phyloP scores from a whole-genome alignment of 2,888 invertebrate species.

The Apamea anceps region DNA sequence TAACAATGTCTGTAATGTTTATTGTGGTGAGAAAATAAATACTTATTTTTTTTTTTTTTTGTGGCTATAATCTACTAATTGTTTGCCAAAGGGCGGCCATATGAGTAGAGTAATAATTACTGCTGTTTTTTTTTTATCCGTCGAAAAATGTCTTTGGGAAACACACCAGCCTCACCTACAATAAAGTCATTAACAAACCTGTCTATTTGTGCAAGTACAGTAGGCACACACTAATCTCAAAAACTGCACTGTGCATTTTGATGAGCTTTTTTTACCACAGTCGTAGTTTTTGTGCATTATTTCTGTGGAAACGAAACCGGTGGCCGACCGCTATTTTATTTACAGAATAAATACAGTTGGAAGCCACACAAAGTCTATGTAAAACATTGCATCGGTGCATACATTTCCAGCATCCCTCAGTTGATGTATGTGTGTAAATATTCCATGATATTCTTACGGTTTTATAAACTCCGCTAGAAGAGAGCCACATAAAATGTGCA shows the following conservation, averaged over 20 bases:
- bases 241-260: slow-evolving; percentile 24
- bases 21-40: no score
- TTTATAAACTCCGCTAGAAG: slow-evolving; percentile 47
- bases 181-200: slow-evolving; percentile 3
- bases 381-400: slow-evolving; percentile 50
- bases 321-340: slow-evolving; percentile 45
- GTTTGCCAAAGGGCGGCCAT: no score
- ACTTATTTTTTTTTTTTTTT: no score
- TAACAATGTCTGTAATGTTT: no score
- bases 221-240: slow-evolving; percentile 26
- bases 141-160: background rate
- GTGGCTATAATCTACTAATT: no score
- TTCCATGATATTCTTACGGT: slow-evolving; percentile 46
- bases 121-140: background rate
- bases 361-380: slow-evolving; percentile 42
- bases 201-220: background rate
- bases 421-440: slow-evolving; percentile 54
- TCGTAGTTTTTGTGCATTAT: slow-evolving; percentile 21
- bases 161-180: background rate
- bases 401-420: slow-evolving; percentile 35
- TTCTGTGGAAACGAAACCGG: slow-evolving; percentile 16
- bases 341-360: slow-evolving; percentile 46
- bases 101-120: no score
- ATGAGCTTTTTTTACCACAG: slow-evolving; percentile 23
- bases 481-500: slow-evolving; percentile 62